Percentiles rank a stretch among this genome's conserved stretches.
Conservation (phyloP, 2,113 vertebrate species). For the Hydropotes inermis region DNA sequence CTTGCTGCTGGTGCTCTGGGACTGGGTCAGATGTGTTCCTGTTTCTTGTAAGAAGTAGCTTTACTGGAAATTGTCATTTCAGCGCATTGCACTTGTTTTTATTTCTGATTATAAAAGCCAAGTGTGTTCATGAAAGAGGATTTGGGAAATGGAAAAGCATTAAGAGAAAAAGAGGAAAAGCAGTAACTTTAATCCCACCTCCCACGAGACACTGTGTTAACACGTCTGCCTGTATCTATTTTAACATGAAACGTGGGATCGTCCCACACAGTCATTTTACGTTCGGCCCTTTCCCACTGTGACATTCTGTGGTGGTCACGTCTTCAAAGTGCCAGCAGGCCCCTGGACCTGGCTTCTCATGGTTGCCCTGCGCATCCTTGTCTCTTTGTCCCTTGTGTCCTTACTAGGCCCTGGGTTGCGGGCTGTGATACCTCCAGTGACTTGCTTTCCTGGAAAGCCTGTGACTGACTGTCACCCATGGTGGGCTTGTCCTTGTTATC, state of each 20-base stretch:
- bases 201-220: not conserved
- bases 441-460: not conserved
- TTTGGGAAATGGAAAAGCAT: not conserved
- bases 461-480: not conserved
- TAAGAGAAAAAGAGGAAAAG: not conserved
- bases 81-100: not conserved
- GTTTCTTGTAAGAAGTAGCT: not conserved
- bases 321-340: not conserved
- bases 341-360: not conserved
- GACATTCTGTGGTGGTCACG: not conserved
- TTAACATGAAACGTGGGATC: not conserved
- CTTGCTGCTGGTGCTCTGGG: not conserved
- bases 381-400: not conserved
- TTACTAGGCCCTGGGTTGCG: not conserved
- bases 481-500: not conserved
- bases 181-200: not conserved
- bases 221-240: not conserved
- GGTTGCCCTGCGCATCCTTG: fast-evolving
- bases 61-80: not conserved
- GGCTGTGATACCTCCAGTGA: not conserved
- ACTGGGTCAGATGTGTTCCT: not conserved
- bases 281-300: not conserved
- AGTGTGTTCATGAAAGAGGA: not conserved
- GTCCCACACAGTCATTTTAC: not conserved
- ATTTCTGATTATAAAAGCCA: not conserved